Evolutionary conservation across 2,797 vertebrate genomes (phyloP).

Genomic region (Hoplostethus atlanticus): DNA sequence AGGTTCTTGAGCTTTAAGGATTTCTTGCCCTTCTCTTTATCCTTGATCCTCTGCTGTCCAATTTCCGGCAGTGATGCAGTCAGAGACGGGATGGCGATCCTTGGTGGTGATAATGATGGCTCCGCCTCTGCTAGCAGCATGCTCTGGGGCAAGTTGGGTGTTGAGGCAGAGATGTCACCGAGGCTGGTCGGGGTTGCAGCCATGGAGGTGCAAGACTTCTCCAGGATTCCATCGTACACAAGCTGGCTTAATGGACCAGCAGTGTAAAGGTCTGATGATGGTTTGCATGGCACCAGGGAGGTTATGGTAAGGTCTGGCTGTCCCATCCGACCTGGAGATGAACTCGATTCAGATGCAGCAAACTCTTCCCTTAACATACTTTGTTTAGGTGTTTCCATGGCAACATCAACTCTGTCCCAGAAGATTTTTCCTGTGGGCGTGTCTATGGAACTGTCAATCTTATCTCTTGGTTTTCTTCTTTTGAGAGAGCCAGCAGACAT

Average conservation of each 20-base stretch:
- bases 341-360: constrained; percentile 60
- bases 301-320: constrained; percentile 90
- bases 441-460: constrained; percentile 58
- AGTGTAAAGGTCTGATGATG: constrained; percentile 53
- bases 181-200: constrained; percentile 37
- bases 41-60: constrained; percentile 82
- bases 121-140: constrained; percentile 60
- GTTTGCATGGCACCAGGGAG: constrained; percentile 82
- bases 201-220: constrained; percentile 92
- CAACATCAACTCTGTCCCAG: constrained; percentile 61
- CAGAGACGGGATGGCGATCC: constrained; percentile 55
- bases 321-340: constrained; percentile 75
- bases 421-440: constrained; percentile 58
- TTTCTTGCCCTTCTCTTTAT: constrained; percentile 92
- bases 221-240: constrained; percentile 96
- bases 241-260: constrained; percentile 84
- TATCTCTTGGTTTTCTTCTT: constrained; percentile 64
- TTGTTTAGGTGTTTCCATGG: constrained; percentile 60
- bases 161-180: constrained; percentile 56
- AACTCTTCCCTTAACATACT: constrained; percentile 63
- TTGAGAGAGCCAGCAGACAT: constrained; percentile 61
- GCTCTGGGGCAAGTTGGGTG: constrained; percentile 84
- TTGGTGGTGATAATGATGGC: constrained; percentile 27
- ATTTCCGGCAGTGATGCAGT: constrained; percentile 65
- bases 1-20: constrained; percentile 95